These are phyloP conservation scores for Tenthredo scrophulariae DNA, from an alignment of 2,888 invertebrate species.

Conservation along the genomic window DNA sequence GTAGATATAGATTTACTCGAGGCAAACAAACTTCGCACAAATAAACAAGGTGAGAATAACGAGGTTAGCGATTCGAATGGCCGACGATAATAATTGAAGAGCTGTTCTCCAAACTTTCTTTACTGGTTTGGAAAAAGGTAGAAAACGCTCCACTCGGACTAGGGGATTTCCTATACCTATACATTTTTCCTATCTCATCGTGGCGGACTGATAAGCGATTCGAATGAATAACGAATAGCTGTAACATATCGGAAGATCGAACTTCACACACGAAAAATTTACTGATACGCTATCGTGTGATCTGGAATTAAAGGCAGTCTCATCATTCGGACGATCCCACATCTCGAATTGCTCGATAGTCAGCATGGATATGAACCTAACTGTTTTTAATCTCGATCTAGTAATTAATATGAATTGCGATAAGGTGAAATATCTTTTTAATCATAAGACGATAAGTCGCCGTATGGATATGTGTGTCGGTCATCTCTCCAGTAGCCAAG, in stretches of 20 bases:
- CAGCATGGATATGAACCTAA: background rate
- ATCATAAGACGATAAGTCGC: background rate
- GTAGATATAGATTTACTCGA: background rate
- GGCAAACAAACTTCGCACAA: conserved; percentile 21
- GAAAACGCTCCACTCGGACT: background rate
- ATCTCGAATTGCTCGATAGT: background rate
- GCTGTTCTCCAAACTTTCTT: conserved; percentile 27
- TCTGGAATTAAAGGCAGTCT: background rate
- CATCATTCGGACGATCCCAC: background rate
- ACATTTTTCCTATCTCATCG: background rate
- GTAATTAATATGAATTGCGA: conserved; percentile 4
- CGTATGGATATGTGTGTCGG: background rate
- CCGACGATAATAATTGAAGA: conserved; percentile 34
- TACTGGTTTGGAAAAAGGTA: background rate
- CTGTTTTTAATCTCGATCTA: background rate
- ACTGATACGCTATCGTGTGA: background rate
- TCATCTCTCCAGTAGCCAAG: background rate
- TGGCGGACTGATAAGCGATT: no score
- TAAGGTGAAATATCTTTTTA: background rate
- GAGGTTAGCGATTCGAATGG: conserved; percentile 9
- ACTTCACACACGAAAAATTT: no score
- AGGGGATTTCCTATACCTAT: background rate
- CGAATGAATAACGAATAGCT: no score
- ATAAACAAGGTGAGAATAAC: conserved; percentile 37
- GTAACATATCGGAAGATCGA: no score